Evolutionary conservation across 2,797 vertebrate genomes (phyloP).

Genomic region (Oreochromis grahami): DNA sequence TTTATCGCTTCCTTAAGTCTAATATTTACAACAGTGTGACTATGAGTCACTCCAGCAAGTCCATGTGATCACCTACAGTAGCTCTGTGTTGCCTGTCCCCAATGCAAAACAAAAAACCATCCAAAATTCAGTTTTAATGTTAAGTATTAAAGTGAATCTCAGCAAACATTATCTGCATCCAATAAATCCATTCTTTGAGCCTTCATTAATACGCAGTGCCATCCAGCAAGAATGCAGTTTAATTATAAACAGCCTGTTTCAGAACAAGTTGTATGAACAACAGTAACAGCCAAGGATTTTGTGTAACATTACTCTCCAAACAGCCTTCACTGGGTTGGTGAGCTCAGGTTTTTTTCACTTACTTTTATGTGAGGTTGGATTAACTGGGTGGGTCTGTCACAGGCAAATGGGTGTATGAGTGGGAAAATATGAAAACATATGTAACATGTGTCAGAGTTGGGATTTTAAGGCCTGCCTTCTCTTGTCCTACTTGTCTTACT

Average conservation of each 20-base stretch:
- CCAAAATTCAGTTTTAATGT: not conserved
- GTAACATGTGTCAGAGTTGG: not conserved
- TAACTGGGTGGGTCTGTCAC: not conserved
- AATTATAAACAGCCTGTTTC: not conserved
- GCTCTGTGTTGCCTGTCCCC: not conserved
- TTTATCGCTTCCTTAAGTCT: not conserved
- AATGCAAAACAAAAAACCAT: not conserved
- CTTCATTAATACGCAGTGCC: not conserved
- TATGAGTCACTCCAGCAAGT: not conserved
- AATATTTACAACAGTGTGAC: not conserved
- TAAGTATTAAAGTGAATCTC: not conserved
- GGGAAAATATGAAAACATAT: not conserved
- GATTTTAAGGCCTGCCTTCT: not conserved
- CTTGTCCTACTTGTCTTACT: not conserved
- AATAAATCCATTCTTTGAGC: not conserved
- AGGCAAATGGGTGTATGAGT: not conserved
- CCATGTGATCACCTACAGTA: not conserved
- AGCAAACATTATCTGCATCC: not conserved
- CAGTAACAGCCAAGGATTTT: not conserved
- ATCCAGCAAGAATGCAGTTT: not conserved
- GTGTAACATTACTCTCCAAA: constrained; percentile 9
- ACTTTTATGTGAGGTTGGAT: not conserved
- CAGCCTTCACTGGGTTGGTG: not conserved
- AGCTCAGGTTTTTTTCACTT: not conserved
- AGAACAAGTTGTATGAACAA: not conserved